These are phyloP conservation scores for Hemicordylus capensis DNA, from an alignment of 2,113 vertebrate species.

Conservation along the genomic window DNA sequence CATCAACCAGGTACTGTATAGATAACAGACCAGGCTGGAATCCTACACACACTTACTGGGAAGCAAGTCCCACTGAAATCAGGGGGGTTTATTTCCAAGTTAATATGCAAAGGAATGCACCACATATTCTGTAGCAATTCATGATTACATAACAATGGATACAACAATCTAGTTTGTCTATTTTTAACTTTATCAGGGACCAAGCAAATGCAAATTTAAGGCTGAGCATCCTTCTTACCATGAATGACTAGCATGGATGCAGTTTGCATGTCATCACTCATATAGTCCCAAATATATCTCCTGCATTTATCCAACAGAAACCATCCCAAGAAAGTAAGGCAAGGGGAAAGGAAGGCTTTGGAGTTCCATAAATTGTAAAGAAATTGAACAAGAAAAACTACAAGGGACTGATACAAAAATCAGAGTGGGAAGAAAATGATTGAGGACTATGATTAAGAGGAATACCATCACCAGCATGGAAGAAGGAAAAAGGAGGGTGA, in stretches of 20 bases:
- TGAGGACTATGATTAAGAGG: no score
- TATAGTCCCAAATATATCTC: background rate
- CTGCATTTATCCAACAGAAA: background rate
- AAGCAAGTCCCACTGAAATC: background rate
- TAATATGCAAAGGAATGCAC: background rate
- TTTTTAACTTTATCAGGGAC: background rate
- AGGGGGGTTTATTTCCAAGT: background rate
- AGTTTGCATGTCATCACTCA: background rate
- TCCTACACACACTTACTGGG: background rate
- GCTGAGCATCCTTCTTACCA: background rate
- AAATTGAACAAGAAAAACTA: no score
- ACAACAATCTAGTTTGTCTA: background rate
- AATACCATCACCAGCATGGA: no score
- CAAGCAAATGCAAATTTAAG: background rate
- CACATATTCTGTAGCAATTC: background rate
- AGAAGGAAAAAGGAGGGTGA: background rate
- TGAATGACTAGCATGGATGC: background rate
- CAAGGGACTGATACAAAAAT: no score
- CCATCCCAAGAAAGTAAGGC: no score
- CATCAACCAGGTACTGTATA: background rate
- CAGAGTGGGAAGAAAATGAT: no score
- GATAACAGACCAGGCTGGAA: background rate
- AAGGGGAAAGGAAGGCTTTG: no score
- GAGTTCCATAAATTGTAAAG: no score
- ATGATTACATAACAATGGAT: background rate